Percentiles rank a stretch among this genome's conserved stretches.
These are phyloP conservation scores for Littorina saxatilis DNA, from an alignment of 1,140 invertebrate species.

Conservation along the genomic window DNA sequence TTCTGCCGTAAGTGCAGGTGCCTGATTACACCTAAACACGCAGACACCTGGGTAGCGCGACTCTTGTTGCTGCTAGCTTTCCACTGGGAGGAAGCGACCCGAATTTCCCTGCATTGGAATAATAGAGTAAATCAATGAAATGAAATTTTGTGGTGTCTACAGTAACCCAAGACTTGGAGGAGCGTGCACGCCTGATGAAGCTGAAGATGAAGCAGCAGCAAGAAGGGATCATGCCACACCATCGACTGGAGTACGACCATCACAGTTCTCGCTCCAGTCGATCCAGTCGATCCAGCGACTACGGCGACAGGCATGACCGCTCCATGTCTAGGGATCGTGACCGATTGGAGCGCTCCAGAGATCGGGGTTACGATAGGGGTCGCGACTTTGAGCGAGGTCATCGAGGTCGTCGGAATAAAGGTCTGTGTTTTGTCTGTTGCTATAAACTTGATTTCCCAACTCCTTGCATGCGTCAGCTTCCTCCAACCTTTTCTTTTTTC, in stretches of 20 bases:
- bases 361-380: conserved; percentile 47
- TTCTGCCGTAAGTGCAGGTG: too few species aligned
- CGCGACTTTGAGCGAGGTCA: conserved; percentile 51
- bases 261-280: not conserved
- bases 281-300: conserved; percentile 21
- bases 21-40: too few species aligned
- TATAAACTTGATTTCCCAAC: too few species aligned
- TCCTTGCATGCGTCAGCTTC: too few species aligned
- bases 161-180: conserved; percentile 87
- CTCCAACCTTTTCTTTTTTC: too few species aligned
- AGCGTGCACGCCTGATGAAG: conserved; percentile 85
- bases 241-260: conserved; percentile 58
- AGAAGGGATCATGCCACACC: conserved; percentile 51
- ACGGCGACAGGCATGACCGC: conserved; percentile 45
- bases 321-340: conserved; percentile 51
- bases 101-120: too few species aligned
- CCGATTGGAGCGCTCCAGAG: conserved; percentile 53
- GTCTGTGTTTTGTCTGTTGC: too few species aligned
- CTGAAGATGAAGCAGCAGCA: conserved; percentile 79
- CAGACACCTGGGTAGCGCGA: too few species aligned
- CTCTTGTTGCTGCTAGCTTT: too few species aligned
- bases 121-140: too few species aligned
- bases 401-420: conserved; percentile 51
- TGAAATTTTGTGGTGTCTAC: too few species aligned
- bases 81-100: too few species aligned